Evolutionary conservation across 2,888 invertebrate genomes (phyloP), one percentile per base, ranked within the genome.

Genomic region (Uropetala carovei): DNA sequence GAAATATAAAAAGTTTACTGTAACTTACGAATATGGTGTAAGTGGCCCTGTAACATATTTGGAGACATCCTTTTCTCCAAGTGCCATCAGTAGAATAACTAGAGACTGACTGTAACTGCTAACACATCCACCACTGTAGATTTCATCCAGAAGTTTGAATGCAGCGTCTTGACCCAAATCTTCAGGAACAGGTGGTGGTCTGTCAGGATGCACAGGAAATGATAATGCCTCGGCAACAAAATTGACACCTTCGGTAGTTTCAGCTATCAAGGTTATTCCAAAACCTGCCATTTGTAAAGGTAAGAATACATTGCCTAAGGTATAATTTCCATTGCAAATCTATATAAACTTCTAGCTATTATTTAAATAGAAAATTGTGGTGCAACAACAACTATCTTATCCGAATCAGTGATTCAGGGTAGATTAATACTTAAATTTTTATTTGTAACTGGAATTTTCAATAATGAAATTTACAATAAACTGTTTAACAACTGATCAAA

Each of bases 51-150:
- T 95, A 92, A 96, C 94, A 92, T 96, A 96, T 95, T 98, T 99
- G 59, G 99, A 99, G 58, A 99, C 98, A 95, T 99, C 99, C 94
- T 98, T 98, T 94, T 98, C 98, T 0, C 99, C 98, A 8, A 99
- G 96, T 0, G 98, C 98, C 99, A 99, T 99, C 95, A 98, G 98
- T n/a, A 99, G 96, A 16, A 97, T 96, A 0, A 98, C 96, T 92
- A 99, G 95, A 95, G 98, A 97, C 95, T 99, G 99, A 94, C 97
- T 98, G 84, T 97, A 95, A 0, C 98, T 97, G 95, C 99, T 99
- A 0, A 98, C 97, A 94, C 98, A 98, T 0, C 99, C 99, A 57
- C 98, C 99, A 86, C 98, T 96, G 94, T 97, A 97, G 92, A 99
- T 97, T 96, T 99, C 99, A 94, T 99, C 98, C 27, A 99, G 95